Conservation (phyloP, 2,797 vertebrate species). For the Argentina silus region DNA sequence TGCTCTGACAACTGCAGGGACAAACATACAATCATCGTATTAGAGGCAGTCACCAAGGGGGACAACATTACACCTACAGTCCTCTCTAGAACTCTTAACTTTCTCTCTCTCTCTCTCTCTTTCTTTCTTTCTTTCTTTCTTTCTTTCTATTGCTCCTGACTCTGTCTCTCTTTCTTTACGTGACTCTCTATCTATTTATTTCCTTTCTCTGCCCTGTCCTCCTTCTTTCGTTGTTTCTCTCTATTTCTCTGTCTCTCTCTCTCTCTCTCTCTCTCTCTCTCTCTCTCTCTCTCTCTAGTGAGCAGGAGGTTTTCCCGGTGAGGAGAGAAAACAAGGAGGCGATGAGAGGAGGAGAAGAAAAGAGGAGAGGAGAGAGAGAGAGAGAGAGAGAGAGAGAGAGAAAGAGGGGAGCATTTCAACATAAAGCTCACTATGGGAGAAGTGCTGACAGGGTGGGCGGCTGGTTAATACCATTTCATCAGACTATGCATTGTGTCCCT, state of each 20-base stretch:
- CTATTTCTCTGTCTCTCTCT: conserved; percentile 6
- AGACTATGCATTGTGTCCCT: conserved; percentile 73
- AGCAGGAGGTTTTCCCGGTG: not conserved
- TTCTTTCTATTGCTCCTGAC: not conserved
- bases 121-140: not conserved
- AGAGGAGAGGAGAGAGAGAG: not conserved
- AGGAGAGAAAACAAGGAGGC: not conserved
- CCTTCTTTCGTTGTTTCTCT: not conserved
- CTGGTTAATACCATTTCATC: conserved; percentile 78
- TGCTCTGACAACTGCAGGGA: conserved; percentile 90
- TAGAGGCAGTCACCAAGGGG: conserved; percentile 78
- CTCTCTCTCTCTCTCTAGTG: conserved; percentile 2
- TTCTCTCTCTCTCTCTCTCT: not conserved
- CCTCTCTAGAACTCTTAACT: not conserved
- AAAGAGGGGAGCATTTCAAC: conserved; percentile 22
- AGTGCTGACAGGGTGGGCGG: conserved; percentile 74
- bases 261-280: conserved; percentile 10
- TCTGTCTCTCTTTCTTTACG: not conserved
- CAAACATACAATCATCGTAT: conserved; percentile 98
- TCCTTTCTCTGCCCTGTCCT: not conserved
- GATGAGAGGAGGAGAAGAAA: not conserved
- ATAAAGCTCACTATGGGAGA: conserved; percentile 43
- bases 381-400: not conserved
- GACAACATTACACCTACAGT: conserved; percentile 46
- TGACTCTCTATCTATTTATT: not conserved